Base-by-base conservation (phyloP, 2,113 vertebrate genomes). In the Mystacornis crossleyi region DNA sequence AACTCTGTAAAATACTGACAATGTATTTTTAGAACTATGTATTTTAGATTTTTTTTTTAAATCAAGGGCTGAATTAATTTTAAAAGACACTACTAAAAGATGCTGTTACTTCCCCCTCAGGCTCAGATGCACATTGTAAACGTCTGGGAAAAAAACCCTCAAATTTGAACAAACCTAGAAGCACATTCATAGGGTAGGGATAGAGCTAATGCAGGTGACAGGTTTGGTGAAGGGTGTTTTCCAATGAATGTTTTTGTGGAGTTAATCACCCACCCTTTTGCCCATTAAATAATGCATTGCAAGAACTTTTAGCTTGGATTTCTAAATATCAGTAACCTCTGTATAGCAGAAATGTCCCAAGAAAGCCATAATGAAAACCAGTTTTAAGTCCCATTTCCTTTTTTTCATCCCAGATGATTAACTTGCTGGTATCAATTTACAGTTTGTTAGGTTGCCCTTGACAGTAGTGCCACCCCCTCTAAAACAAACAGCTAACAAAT, bases 1-100 rank as follows among this genome's bases (percentile, higher is more conserved):
- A 94, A 97, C 86, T 95, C 96, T 98, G 95, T 98, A 98, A 98
- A 97, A 97, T 98, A 98, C 96, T 98, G 97, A 97, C 77, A 79
- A 54, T 97, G 95, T 95, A 93, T 97, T 98, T 97, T 98, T 98
- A 98, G 97, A 97, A 94, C 62, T 8, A 92, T 86, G 53, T 97
- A 93, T 97, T 98, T 97, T 97, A 95, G 95, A 34, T 62, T 42
- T 47, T 73, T 97, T 74, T 50, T 98, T 97, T 97, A 93, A 94
- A 96, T 97, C 86, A 94, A 97, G 97, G 97, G 95, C 96, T 97
- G 95, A 89, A 74, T 95, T 97, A 12, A 57, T 93, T 89, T 94
- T 57, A 77, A 74, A 64, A 86, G 36, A 78, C 55, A 62, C 40
- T 86, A 65, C 62, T 81, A 51, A 71, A 83, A 92, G 70, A 88